Base-by-base conservation (phyloP, 2,888 invertebrate species). In the Leucophenga montana region DNA sequence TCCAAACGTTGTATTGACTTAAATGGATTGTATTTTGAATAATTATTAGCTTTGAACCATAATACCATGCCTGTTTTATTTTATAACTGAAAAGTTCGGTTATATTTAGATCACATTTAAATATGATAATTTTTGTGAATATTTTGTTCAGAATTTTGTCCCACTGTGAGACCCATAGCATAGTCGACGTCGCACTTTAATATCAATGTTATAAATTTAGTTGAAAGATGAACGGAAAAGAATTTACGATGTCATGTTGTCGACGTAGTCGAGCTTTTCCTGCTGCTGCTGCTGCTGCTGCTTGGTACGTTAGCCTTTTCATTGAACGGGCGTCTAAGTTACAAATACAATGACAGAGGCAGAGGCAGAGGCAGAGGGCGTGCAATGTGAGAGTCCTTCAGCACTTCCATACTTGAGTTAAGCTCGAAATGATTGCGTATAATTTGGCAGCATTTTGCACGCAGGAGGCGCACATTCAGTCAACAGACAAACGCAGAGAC, bases 161-260 rank as follows among this genome's bases (percentile, higher is more conserved):
- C 70, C 57, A 74, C 65, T 66, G 71, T 69, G 56, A n/a, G 13
- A 9, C 20, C 11, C 53, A 65, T 68, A 66, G 59, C 56, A 61
- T 11, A 6, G 11, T 11, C 57, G 50, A 20, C 18, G 11, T 11
- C 57, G 50, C 71, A 56, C 72, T 74, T 75, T 81, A 81, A 83
- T 81, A 81, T 78, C 27, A 77, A 78, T 79, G 83, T 82, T 82
- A 85, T 85, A 85, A 83, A 85, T 85, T 83, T 79, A 68, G 20
- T 44, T 57, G 57, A n/a, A 27, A 57, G n/a, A 66, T 46, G 67
- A 78, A 81, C 78, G 80, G 77, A 81, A 78, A 82, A 85, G 82
- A 80, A 82, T 85, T 86, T 85, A 82, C 78, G 82, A 78, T 79
- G 79, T 81, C 81, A 83, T 80, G 79, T 77, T 79, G 73, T 79